phyloP scores from a whole-genome alignment of 2,888 invertebrate genomes.

The Drosophila helvetica region DNA sequence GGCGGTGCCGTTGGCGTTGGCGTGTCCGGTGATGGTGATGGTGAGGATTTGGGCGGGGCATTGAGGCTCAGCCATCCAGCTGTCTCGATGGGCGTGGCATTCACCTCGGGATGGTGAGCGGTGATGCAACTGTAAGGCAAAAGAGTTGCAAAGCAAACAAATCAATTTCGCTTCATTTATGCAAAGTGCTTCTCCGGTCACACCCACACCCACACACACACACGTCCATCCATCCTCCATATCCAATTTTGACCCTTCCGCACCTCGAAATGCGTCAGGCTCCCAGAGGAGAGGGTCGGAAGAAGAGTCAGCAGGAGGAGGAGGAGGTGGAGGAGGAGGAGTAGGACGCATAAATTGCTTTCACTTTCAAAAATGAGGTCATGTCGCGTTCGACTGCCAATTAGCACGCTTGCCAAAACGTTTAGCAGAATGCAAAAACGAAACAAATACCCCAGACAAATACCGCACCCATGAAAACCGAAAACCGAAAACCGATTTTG shows the following conservation, averaged over 20 bases:
- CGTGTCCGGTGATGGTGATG: slow-evolving; percentile 2
- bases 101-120: slow-evolving; percentile 56
- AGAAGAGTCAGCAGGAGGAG: background rate
- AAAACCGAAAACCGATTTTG: slow-evolving; percentile 21
- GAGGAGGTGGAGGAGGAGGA: background rate
- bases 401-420: slow-evolving; percentile 57
- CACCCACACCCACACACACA: slow-evolving; percentile 42
- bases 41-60: slow-evolving; percentile 1
- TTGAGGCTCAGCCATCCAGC: slow-evolving; percentile 50
- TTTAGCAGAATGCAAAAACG: slow-evolving; percentile 55
- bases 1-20: slow-evolving; percentile 21
- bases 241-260: slow-evolving; percentile 56
- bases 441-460: slow-evolving; percentile 43
- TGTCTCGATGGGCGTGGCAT: slow-evolving; percentile 55
- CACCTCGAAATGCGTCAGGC: slow-evolving; percentile 67
- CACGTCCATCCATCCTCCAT: slow-evolving; percentile 42
- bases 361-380: slow-evolving; percentile 72
- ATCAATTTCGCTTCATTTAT: slow-evolving; percentile 35
- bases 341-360: slow-evolving; percentile 51
- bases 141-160: slow-evolving; percentile 14
- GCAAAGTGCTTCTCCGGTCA: slow-evolving; percentile 49
- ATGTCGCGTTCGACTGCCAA: slow-evolving; percentile 55
- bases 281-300: too few species aligned
- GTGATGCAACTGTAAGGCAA: slow-evolving; percentile 65
- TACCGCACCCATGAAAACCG: slow-evolving; percentile 40